phyloP scores from a whole-genome alignment of 2,113 vertebrate genomes.

The Nothocercus nigrocapillus region DNA sequence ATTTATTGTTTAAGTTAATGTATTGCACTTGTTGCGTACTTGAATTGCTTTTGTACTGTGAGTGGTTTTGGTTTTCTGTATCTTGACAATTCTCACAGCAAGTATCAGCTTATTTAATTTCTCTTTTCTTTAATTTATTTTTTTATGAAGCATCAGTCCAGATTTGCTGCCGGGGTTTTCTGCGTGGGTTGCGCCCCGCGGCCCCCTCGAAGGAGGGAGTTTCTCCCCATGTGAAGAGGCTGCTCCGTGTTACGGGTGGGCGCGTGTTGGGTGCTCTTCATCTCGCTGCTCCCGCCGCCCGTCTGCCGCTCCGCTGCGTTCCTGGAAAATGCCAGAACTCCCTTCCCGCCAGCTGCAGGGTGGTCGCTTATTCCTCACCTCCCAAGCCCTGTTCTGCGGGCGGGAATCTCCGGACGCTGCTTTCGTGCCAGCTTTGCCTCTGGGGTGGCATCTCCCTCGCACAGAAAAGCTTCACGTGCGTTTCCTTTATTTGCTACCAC shows the following conservation, averaged over 20 bases:
- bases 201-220: background rate
- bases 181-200: background rate
- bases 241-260: background rate
- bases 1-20: slow-evolving; percentile 45
- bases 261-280: background rate
- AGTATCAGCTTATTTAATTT: background rate
- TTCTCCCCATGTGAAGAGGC: background rate
- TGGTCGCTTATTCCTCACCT: background rate
- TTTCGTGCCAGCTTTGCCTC: background rate
- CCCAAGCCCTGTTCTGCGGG: too few species aligned
- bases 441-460: background rate
- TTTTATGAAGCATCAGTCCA: background rate
- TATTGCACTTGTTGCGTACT: slow-evolving; percentile 7
- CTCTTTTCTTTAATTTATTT: too few species aligned
- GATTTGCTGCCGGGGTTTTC: background rate
- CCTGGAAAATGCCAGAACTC: background rate
- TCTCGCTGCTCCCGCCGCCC: accelerated
- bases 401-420: background rate
- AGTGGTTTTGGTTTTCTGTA: background rate
- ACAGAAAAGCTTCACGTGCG: background rate
- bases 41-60: background rate
- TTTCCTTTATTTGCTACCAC: slow-evolving; percentile 9
- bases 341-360: background rate
- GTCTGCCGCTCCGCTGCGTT: background rate
- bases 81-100: background rate